phyloP scores from a whole-genome alignment of 2,888 invertebrate species.

The Pheosia gnoma region DNA sequence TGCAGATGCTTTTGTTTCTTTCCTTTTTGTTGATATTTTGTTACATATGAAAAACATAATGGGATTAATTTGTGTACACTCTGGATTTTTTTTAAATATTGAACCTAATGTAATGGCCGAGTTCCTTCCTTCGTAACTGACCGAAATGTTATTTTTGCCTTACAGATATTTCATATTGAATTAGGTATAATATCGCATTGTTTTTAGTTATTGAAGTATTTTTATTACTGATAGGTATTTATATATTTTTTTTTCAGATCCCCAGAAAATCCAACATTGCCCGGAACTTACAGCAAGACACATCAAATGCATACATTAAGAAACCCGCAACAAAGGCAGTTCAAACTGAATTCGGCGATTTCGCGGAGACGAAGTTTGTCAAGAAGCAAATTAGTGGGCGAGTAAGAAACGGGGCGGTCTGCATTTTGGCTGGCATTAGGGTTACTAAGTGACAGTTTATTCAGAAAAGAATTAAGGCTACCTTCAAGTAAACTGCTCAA shows the following conservation, averaged over 20 bases:
- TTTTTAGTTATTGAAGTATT: no score
- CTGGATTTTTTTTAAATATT: no score
- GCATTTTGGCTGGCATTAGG: conserved; percentile 25
- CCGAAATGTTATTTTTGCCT: no score
- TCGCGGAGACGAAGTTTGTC: conserved; percentile 56
- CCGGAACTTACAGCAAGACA: conserved; percentile 1
- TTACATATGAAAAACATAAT: no score
- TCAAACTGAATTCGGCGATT: conserved; percentile 54
- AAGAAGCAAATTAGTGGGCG: conserved; percentile 63
- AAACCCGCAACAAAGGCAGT: conserved; percentile 40
- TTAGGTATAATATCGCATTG: not conserved
- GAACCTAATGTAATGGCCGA: no score
- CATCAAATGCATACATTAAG: conserved; percentile 37
- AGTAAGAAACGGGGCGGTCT: conserved; percentile 55
- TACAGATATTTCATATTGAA: no score
- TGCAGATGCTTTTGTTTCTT: not conserved
- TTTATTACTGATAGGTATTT: no score
- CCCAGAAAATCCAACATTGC: not conserved
- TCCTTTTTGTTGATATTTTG: no score
- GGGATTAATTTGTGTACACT: no score
- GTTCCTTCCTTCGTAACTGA: no score
- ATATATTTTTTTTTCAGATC: not conserved
- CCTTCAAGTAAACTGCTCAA: no score
- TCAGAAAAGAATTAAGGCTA: no score
- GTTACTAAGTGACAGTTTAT: not conserved